A percentile compares a stretch with the other conserved stretches of the same genome.
phyloP scores from a whole-genome alignment of 2,797 vertebrate genomes.

The Pseudochaenichthys georgianus region DNA sequence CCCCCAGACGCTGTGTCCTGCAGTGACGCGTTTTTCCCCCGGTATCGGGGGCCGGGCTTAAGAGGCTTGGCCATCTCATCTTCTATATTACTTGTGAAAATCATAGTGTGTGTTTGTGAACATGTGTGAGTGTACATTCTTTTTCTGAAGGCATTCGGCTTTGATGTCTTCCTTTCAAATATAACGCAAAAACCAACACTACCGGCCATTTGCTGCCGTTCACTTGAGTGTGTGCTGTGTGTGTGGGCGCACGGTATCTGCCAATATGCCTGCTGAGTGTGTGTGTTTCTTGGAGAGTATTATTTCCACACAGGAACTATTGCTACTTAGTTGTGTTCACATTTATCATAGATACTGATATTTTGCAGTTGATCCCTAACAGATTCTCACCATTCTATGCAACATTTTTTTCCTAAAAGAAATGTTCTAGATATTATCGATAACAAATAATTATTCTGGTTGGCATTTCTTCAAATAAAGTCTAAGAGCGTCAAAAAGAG shows the following conservation, averaged over 20 bases:
- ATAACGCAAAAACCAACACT: constrained; percentile 5
- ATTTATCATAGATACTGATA: background rate
- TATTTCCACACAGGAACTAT: background rate
- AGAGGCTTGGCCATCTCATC: constrained; percentile 47
- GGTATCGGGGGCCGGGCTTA: no score
- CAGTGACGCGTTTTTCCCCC: no score
- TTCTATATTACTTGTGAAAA: constrained; percentile 53
- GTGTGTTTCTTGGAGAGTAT: background rate
- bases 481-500: background rate
- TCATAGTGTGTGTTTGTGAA: constrained; percentile 38
- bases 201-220: constrained; percentile 11
- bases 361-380: background rate
- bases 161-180: constrained; percentile 43
- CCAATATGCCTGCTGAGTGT: background rate
- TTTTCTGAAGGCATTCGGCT: constrained; percentile 41
- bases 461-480: background rate
- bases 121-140: constrained; percentile 21
- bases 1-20: no score
- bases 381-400: background rate
- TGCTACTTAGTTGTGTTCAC: background rate
- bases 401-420: background rate
- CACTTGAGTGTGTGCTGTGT: background rate
- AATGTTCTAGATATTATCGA: background rate
- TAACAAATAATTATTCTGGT: background rate
- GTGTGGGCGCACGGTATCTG: background rate